These are phyloP conservation scores for Lucifuga dentata DNA, from an alignment of 2,113 vertebrate species.

Conservation along the genomic window DNA sequence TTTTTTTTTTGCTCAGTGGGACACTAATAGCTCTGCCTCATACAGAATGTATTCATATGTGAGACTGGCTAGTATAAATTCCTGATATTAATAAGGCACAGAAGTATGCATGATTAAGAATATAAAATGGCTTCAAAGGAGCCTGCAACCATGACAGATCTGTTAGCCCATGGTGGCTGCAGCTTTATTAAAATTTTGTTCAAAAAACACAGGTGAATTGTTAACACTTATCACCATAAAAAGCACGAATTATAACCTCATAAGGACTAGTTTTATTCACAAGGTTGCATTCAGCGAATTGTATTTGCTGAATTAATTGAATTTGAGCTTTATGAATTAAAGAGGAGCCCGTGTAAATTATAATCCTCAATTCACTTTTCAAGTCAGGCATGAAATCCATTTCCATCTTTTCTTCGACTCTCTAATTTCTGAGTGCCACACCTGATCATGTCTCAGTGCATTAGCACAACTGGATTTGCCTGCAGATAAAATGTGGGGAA, in stretches of 20 bases:
- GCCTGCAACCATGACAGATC: constrained; percentile 31
- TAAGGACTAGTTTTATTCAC: constrained; percentile 22
- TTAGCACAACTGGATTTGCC: constrained; percentile 49
- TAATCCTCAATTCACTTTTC: constrained; percentile 61
- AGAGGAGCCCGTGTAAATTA: constrained; percentile 66
- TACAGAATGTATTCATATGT: constrained; percentile 46
- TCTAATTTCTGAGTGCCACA: constrained; percentile 23
- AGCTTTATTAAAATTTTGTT: constrained; percentile 29
- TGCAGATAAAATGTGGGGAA: constrained; percentile 45
- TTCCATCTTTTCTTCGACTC: constrained; percentile 50
- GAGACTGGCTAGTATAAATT: constrained; percentile 42
- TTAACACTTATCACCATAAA: constrained; percentile 20
- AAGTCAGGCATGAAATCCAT: constrained; percentile 66
- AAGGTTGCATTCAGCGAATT: not conserved
- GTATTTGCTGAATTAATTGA: constrained; percentile 68
- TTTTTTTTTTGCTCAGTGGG: constrained; percentile 32
- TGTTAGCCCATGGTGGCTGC: constrained; percentile 33
- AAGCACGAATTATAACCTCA: not conserved
- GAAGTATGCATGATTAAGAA: constrained; percentile 45
- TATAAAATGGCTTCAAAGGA: constrained; percentile 50
- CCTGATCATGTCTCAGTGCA: constrained; percentile 40
- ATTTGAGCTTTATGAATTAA: constrained; percentile 69
- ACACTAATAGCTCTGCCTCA: constrained; percentile 50
- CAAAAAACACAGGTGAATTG: constrained; percentile 40
- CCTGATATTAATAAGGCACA: constrained; percentile 53